These are phyloP conservation scores for Etheostoma spectabile DNA, from an alignment of 2,113 vertebrate species.

Conservation along the genomic window DNA sequence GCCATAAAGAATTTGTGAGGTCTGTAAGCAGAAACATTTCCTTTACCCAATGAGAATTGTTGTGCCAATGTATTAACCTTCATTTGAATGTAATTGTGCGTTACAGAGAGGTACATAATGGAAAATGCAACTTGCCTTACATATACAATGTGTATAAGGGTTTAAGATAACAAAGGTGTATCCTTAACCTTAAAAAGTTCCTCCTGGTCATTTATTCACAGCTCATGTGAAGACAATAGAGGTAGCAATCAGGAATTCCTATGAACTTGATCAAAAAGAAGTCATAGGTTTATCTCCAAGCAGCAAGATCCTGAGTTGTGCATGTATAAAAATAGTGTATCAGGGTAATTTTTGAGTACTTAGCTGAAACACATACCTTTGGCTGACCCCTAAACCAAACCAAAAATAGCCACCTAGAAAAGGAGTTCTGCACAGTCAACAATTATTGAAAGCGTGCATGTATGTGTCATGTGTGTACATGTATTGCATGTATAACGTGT, in stretches of 20 bases:
- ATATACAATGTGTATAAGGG: not conserved
- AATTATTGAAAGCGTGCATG: slow-evolving; percentile 45
- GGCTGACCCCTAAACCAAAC: slow-evolving; percentile 59
- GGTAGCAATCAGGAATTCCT: not conserved
- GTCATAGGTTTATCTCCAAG: not conserved
- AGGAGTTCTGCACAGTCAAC: slow-evolving; percentile 69
- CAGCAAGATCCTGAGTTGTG: slow-evolving; percentile 2
- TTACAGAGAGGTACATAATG: not conserved
- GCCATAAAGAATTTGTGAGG: not conserved
- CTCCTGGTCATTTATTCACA: not conserved
- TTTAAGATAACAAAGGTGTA: not conserved
- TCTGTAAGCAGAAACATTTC: not conserved
- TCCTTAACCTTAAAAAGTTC: not conserved
- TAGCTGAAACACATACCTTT: slow-evolving; percentile 72
- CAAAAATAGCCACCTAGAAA: slow-evolving; percentile 74
- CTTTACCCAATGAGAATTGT: not conserved
- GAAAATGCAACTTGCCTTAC: not conserved
- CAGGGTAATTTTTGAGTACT: slow-evolving; percentile 45
- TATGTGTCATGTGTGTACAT: slow-evolving; percentile 12
- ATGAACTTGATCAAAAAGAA: not conserved
- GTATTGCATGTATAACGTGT: not conserved
- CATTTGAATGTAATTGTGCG: not conserved
- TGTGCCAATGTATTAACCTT: not conserved
- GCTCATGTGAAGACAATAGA: not conserved
- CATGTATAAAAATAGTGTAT: slow-evolving; percentile 59